phyloP scores from a whole-genome alignment of 1,140 invertebrate genomes.

The Epicauta chinensis region DNA sequence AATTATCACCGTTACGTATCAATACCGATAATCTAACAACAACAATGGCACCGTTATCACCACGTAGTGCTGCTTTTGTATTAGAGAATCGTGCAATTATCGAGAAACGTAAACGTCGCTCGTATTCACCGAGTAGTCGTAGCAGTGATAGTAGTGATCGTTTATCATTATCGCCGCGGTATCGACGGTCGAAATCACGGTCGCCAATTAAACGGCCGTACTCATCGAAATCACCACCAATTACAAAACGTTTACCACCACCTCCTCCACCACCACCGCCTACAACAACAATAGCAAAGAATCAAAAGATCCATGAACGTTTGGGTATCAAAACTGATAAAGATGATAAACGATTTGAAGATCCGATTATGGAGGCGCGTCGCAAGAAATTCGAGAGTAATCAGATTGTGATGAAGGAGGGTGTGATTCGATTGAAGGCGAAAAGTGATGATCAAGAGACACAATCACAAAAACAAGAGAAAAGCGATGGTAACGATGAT shows the following conservation, averaged over 20 bases:
- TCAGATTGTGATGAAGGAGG: conserved; percentile 32
- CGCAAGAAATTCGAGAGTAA: conserved; percentile 37
- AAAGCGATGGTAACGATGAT: conserved; percentile 12
- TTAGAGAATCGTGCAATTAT: conserved; percentile 40
- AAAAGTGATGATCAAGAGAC: conserved; percentile 5
- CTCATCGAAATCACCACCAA: neutral
- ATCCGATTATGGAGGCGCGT: conserved; percentile 39
- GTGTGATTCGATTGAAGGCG: conserved; percentile 38
- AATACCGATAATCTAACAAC: conserved; percentile 34
- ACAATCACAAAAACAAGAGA: conserved; percentile 12
- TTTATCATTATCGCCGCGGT: conserved; percentile 21
- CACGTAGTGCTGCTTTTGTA: conserved; percentile 41
- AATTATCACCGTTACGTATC: conserved; percentile 32
- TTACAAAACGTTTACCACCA: neutral
- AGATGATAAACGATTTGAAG: conserved; percentile 22
- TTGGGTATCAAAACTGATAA: conserved; percentile 20
- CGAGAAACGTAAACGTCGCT: conserved; percentile 35
- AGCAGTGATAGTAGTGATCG: conserved; percentile 17
- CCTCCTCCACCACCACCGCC: conserved; percentile 6
- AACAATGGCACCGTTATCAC: conserved; percentile 39
- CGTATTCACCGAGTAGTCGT: conserved; percentile 23
- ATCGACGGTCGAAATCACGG: conserved; percentile 16
- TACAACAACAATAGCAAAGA: conserved; percentile 8
- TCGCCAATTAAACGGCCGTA: neutral
- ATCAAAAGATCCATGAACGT: conserved; percentile 20